phyloP scores from a whole-genome alignment of 1,140 invertebrate species.

The Ceratina japonica region DNA sequence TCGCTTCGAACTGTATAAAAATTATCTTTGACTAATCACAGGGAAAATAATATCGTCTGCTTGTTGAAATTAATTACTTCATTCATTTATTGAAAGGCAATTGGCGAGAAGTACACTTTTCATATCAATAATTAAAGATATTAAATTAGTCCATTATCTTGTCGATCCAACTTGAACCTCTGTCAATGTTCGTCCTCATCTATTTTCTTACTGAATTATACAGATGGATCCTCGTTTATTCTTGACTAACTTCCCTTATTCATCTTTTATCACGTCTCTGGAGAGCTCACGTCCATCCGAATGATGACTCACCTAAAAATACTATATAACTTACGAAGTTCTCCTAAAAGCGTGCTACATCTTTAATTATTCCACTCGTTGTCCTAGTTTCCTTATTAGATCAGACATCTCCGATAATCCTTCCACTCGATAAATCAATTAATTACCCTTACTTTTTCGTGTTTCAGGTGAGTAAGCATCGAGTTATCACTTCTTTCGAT shows the following conservation, averaged over 20 bases:
- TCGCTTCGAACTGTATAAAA: not conserved
- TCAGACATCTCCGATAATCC: no score
- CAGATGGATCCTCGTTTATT: not conserved
- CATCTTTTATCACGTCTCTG: not conserved
- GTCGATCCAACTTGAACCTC: not conserved
- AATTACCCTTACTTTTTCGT: conserved; percentile 51
- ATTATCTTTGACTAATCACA: not conserved
- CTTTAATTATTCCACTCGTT: conserved; percentile 8
- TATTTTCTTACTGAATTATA: not conserved
- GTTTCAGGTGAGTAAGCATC: conserved; percentile 67
- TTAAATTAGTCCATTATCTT: no score
- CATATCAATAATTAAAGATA: no score
- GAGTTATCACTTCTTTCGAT: conserved; percentile 46
- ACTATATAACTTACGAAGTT: conserved; percentile 6
- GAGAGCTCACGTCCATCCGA: not conserved
- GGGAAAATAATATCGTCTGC: no score
- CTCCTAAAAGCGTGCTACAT: conserved; percentile 4
- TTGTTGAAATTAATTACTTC: not conserved
- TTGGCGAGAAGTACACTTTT: no score
- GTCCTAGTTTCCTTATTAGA: not conserved
- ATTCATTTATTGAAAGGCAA: no score
- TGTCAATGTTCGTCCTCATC: no score
- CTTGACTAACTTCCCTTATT: conserved; percentile 11
- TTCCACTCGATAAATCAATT: conserved; percentile 51
- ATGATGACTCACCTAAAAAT: not conserved